Percentiles rank a stretch among this genome's conserved stretches.
phyloP scores from a whole-genome alignment of 1,140 invertebrate species.

The Cecropterus lyciades region DNA sequence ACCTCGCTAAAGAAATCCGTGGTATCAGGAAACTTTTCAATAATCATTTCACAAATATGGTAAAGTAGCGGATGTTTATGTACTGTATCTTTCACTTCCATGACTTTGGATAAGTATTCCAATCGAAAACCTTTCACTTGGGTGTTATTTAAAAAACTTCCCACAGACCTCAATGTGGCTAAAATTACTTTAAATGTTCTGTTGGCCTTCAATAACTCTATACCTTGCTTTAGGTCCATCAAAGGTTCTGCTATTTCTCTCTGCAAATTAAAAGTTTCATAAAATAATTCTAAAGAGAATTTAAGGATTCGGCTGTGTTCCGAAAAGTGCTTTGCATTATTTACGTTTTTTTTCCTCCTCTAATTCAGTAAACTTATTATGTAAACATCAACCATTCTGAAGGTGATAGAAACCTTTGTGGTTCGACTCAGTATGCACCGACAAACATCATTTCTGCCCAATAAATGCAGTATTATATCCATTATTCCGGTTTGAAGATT shows the following conservation, averaged over 20 bases:
- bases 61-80: slow-evolving; percentile 99
- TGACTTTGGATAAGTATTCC: slow-evolving; percentile 98
- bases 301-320: too few relatives aligned
- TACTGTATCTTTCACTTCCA: slow-evolving; percentile 99
- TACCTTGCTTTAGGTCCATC: slow-evolving; percentile 98
- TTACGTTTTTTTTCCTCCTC: too few relatives aligned
- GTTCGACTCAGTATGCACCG: too few relatives aligned
- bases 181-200: slow-evolving; percentile 98
- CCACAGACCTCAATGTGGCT: slow-evolving; percentile 96
- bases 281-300: background rate
- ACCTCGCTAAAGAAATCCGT: slow-evolving; percentile 98
- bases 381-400: too few relatives aligned
- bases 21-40: slow-evolving; percentile 97
- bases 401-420: too few relatives aligned
- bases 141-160: slow-evolving; percentile 98
- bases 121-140: slow-evolving; percentile 99
- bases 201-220: slow-evolving; percentile 95
- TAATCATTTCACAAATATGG: slow-evolving; percentile 98
- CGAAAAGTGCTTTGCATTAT: too few relatives aligned
- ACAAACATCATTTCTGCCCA: too few relatives aligned
- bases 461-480: too few relatives aligned
- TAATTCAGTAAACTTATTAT: too few relatives aligned
- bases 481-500: too few relatives aligned
- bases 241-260: slow-evolving; percentile 99
- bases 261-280: slow-evolving; percentile 57